Evolutionary conservation across 1,140 invertebrate genomes (phyloP), one percentile per base, ranked within the genome.

Genomic region (Drusus annulatus): DNA sequence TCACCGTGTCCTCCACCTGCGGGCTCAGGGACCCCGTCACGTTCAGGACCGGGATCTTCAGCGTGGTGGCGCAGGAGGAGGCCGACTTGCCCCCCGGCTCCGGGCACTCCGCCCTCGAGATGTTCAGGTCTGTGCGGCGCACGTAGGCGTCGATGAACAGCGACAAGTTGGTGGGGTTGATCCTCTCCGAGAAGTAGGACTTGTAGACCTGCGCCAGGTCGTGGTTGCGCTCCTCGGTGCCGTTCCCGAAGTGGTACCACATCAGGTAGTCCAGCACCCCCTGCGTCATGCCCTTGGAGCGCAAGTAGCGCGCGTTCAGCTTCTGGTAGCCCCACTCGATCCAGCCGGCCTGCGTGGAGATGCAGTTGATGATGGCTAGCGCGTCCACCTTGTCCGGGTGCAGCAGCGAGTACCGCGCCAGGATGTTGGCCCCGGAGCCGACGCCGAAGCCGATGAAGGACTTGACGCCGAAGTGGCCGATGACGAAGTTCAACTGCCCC

Each of bases 261-360:
- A 99, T 96, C 25, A 99, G 91, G 86, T 99, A 99, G 86, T 99
- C 98, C 62, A 99, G 92, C n/a, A 98, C 97, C 76, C 96, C 96
- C 86, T 97, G 94, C 8, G 98, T 99, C 96, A 99, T 97, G 76
- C 96, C 96, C 85, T 96, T 95, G 16, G 94, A 93, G 85, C 94
- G 93, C 76, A 98, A 90, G 85, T 96, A 93, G 81, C 95, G 92
- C 19, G 95, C 92, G 88, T 97, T 97, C 85, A 99, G 91, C 90
- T 99, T 99, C 90, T 99, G 98, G 87, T 99, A 99, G 21, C 96
- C 97, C 98, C 98, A 99, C 90, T 99, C 98, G 83, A 98, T 96
- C 98, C 98, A 99, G 25, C 98, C 98, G 23, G 98, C 94, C 85
- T 95, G 93, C 76, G 94, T 96, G 15, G 97, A 97, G 4, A 95